Conservation (phyloP, 2,888 invertebrate species). For the Drosophila cognata region DNA sequence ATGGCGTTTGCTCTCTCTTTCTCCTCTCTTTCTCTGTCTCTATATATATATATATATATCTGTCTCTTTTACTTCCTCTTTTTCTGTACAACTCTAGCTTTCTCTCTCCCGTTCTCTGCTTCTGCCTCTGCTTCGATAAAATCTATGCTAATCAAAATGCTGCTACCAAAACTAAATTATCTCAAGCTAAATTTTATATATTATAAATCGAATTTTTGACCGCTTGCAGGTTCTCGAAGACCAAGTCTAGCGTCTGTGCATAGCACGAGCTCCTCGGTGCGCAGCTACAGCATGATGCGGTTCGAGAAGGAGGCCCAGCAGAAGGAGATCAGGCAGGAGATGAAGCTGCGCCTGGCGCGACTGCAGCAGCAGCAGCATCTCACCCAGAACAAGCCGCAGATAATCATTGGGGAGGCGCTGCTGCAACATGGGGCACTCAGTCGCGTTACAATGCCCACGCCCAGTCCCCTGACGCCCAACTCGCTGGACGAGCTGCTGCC, state of each 20-base stretch:
- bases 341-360: conserved; percentile 91
- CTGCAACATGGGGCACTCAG: conserved; percentile 78
- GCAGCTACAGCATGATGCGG: conserved; percentile 92
- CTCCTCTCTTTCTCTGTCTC: conserved; percentile 10
- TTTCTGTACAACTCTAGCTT: conserved; percentile 11
- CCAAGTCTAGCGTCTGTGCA: conserved; percentile 94
- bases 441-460: conserved; percentile 86
- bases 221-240: conserved; percentile 91
- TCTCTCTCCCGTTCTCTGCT: conserved; percentile 32
- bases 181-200: not conserved
- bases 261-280: conserved; percentile 92
- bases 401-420: conserved; percentile 85
- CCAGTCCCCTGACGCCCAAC: conserved; percentile 92
- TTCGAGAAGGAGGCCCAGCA: conserved; percentile 93
- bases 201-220: not conserved
- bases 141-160: conserved; percentile 20
- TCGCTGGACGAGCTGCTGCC: conserved; percentile 93
- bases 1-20: conserved; percentile 26
- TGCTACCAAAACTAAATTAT: not conserved
- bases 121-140: conserved; percentile 56
- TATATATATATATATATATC: not conserved
- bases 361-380: conserved; percentile 87
- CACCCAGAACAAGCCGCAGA: conserved; percentile 86
- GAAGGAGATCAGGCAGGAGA: conserved; percentile 91
- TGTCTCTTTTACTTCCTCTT: conserved; percentile 18